Evolutionary conservation across 2,113 vertebrate genomes (phyloP).

Genomic region (Anoura caudifer): DNA sequence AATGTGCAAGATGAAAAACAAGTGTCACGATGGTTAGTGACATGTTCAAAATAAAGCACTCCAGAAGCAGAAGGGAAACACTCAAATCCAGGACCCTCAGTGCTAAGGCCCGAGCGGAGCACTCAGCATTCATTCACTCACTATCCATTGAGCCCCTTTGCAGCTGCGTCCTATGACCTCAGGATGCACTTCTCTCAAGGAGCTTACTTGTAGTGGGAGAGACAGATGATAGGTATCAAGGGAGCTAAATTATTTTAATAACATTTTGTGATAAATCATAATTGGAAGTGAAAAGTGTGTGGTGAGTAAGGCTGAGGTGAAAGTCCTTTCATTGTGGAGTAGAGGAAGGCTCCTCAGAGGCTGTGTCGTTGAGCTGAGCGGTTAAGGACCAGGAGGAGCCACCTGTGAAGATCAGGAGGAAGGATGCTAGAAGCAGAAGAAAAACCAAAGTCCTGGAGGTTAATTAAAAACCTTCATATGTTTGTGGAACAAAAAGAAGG

Average conservation of each 20-base stretch:
- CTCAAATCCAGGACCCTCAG: neutral
- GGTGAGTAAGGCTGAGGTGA: neutral
- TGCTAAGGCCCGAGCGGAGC: neutral
- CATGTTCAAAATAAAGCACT: neutral
- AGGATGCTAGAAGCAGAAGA: neutral
- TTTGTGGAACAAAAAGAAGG: neutral
- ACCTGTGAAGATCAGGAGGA: neutral
- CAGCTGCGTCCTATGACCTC: neutral
- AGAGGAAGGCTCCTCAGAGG: neutral
- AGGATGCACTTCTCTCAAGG: neutral
- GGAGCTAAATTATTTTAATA: neutral
- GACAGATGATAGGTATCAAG: neutral
- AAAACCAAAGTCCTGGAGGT: neutral
- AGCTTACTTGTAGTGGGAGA: neutral
- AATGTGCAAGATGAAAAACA: neutral
- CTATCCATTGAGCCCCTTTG: neutral
- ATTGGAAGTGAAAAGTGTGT: neutral
- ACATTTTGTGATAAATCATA: neutral
- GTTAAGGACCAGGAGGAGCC: neutral
- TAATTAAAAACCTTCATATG: neutral
- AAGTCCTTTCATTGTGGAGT: rapidly evolving
- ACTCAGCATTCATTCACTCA: neutral
- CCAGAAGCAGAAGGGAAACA: neutral
- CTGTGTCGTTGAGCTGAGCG: neutral
- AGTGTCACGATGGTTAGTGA: neutral